Evolutionary conservation across 2,113 vertebrate species (phyloP).

Genomic region (Nanorana parkeri): DNA sequence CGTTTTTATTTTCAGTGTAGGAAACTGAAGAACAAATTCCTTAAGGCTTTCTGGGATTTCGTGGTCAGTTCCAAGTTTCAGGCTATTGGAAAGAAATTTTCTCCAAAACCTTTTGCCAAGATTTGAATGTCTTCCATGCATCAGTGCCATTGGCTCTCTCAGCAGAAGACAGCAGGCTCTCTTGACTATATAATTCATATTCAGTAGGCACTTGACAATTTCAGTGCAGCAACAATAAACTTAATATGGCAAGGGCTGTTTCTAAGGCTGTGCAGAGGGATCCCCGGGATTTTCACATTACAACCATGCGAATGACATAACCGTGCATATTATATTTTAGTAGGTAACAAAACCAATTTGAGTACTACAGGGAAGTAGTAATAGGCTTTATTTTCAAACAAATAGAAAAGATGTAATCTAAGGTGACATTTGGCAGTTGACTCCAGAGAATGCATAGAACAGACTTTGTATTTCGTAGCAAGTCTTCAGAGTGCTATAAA

Average conservation of each 20-base stretch:
- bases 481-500: not conserved
- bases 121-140: slow-evolving; percentile 56
- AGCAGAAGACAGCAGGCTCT: slow-evolving; percentile 52
- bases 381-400: not conserved
- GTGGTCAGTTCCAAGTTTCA: slow-evolving; percentile 49
- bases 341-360: slow-evolving; percentile 56
- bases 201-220: slow-evolving; percentile 53
- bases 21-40: slow-evolving; percentile 54
- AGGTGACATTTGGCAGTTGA: slow-evolving; percentile 28
- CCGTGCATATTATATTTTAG: slow-evolving; percentile 52
- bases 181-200: slow-evolving; percentile 54
- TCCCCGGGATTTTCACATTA: slow-evolving; percentile 57
- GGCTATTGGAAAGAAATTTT: slow-evolving; percentile 57
- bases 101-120: slow-evolving; percentile 54
- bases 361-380: slow-evolving; percentile 19
- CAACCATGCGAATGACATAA: slow-evolving; percentile 51
- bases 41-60: slow-evolving; percentile 56
- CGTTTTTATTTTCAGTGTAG: slow-evolving; percentile 38
- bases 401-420: slow-evolving; percentile 25
- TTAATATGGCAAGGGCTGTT: slow-evolving; percentile 34
- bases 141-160: slow-evolving; percentile 48
- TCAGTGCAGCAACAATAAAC: slow-evolving; percentile 44
- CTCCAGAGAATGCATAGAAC: not conserved
- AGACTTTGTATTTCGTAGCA: slow-evolving; percentile 12
- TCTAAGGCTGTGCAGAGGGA: slow-evolving; percentile 50